Evolutionary conservation across 2,888 invertebrate genomes (phyloP), one percentile per base, ranked within the genome.

Genomic region (Tetragonisca angustula): DNA sequence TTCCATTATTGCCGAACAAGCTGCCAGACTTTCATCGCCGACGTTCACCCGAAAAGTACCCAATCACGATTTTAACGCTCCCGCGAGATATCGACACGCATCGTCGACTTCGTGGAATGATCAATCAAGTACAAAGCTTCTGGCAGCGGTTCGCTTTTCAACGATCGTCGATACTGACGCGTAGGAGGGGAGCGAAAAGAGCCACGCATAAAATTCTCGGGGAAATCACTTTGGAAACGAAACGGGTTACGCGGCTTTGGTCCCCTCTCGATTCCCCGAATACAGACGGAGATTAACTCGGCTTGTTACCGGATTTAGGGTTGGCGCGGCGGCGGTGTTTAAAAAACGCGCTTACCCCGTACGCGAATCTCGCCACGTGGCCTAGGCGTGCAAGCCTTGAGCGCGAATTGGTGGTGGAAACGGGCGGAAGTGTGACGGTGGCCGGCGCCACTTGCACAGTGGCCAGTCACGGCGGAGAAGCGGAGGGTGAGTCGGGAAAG

Each of bases 281-380:
- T 61, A 76, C 64, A 76, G 70, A 67, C 74, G 70, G 71, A 85
- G 88, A 88, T 88, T 88, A 88, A 78, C 89, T 43, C 69, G 52
- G 62, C 11, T 43, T 43, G 43, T 43, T 43, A 11, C 43, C 59
- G 59, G 36, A 54, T n/a, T n/a, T 32, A 68, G 76, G 82, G 62
- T 78, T 54, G 80, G 80, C 68, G 76, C 68, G 62, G 67, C 69
- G 79, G 74, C 79, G 87, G 81, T 81, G 73, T 86, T 88, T 79
- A 88, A 88, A 88, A 88, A 88, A 83, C 81, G 75, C 68, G 78
- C 83, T 43, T 80, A 87, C 70, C 64, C 74, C 69, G 73, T 79
- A 72, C 74, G 83, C 75, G 81, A 81, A 78, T 76, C 61, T 62
- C 43, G 62, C 70, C 76, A 69, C 70, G 79, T 71, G 76, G 83